These are phyloP conservation scores for Herpailurus yagouaroundi DNA, from an alignment of 2,113 vertebrate genomes.

Conservation along the genomic window DNA sequence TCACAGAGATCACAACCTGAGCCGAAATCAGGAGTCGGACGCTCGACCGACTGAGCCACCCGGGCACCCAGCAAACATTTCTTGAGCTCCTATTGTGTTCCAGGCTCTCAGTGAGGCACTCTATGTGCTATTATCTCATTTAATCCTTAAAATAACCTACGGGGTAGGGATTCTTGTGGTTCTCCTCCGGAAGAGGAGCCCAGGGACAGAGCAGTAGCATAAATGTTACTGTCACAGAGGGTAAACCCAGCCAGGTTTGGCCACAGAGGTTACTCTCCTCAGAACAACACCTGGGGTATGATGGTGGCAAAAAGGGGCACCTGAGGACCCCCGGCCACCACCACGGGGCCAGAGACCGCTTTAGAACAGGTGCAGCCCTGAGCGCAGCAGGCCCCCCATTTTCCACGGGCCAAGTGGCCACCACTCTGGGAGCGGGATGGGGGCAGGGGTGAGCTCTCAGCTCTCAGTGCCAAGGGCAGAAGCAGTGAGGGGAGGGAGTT, in stretches of 20 bases:
- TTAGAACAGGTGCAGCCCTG: neutral
- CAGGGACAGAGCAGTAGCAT: neutral
- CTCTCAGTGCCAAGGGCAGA: neutral
- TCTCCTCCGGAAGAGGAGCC: neutral
- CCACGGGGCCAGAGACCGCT: neutral
- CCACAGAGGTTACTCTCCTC: neutral
- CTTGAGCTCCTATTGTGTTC: neutral
- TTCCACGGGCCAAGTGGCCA: accelerated
- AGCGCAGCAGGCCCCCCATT: neutral
- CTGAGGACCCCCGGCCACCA: neutral
- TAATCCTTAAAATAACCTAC: neutral
- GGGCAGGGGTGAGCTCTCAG: neutral
- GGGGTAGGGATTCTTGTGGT: neutral
- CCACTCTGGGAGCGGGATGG: neutral
- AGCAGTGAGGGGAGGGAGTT: neutral
- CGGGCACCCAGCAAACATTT: neutral
- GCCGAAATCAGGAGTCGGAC: no score
- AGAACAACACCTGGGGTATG: neutral
- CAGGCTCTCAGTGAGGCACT: neutral
- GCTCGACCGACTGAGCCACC: no score
- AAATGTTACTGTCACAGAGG: neutral
- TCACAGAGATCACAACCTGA: no score
- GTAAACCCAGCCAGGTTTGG: no score
- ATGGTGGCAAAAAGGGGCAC: neutral
- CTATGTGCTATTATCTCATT: neutral